Evolutionary conservation across 1,140 invertebrate genomes (phyloP).

Genomic region (Drosophila repletoides): DNA sequence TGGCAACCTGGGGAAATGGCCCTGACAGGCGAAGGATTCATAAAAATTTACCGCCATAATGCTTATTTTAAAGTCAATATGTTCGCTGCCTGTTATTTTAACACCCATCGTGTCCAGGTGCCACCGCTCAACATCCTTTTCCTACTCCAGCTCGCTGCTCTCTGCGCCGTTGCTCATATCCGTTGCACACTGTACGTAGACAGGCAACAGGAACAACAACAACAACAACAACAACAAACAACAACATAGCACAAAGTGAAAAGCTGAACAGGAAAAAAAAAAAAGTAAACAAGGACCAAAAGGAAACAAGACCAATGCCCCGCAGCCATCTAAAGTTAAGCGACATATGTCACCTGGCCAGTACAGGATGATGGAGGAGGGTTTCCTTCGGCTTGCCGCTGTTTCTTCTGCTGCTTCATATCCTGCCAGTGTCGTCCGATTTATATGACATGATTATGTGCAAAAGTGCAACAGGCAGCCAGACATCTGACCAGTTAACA

Average conservation of each 20-base stretch:
- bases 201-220: conserved; percentile 34
- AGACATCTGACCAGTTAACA: conserved; percentile 25
- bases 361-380: conserved; percentile 18
- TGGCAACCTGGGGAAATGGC: conserved; percentile 22
- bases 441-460: conserved; percentile 78
- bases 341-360: conserved; percentile 66
- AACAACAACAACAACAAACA: conserved; percentile 60
- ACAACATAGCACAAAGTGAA: conserved; percentile 54
- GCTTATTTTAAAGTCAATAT: conserved; percentile 80
- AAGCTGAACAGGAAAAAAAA: conserved; percentile 45
- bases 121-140: conserved; percentile 43
- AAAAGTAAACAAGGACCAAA: conserved; percentile 25
- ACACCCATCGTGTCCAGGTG: conserved; percentile 76
- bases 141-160: neutral
- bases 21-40: conserved; percentile 57
- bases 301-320: conserved; percentile 25
- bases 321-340: conserved; percentile 69
- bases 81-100: conserved; percentile 77
- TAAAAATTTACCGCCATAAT: conserved; percentile 77
- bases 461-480: conserved; percentile 70
- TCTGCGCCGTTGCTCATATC: conserved; percentile 52
- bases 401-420: conserved; percentile 44
- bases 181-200: conserved; percentile 48
- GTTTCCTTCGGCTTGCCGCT: neutral
- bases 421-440: conserved; percentile 64